Evolutionary conservation across 2,797 vertebrate species (phyloP), one percentile per base, ranked within the genome.

Genomic region (Gobio occitaniae): DNA sequence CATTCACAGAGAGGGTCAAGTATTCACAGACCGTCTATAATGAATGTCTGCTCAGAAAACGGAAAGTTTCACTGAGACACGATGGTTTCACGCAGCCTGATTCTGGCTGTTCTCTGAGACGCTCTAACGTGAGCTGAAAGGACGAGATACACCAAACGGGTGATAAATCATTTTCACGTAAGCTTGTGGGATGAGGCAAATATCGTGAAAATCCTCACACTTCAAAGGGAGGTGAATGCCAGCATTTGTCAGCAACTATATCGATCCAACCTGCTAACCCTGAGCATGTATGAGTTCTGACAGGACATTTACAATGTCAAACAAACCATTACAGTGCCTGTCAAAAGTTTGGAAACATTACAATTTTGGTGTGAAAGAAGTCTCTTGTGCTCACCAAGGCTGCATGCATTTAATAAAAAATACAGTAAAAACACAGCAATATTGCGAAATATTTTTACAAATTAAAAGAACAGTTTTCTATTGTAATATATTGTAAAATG

Each of bases 1-100:
- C 84, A 66, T 87, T 86, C 80, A 69, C 80, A 87, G 11, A 10
- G 41, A 81, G 50, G 63, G 47, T 76, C 8, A 38, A 88, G 54
- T 15, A 76, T 41, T 85, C 71, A 83, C 80, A 86, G 19, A 63
- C 54, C 1, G 29, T 68, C 25, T 71, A 77, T 78, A 86, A 74
- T 78, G 82, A 79, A 52, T 16, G 74, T 59, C 52, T 76, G 32
- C 74, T n/a, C 41, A 50, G 16, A 15, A 77, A 80, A n/a, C 70
- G 48, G 25, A 82, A 76, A 19, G 36, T 69, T 41, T 54, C 63
- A 63, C 75, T 59, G 32, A 19, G 47, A 80, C 56, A 48, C 3
- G n/a, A 41, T 5, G 41, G 25, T 38, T 38, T 29, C 61, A 63
- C 44, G 3, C 32, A 16, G 21, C 29, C 59, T 54, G 8, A 47